A percentile compares a stretch with the other conserved stretches of the same genome.
Evolutionary conservation across 2,113 vertebrate genomes (phyloP).

Genomic region (Pseudopipra pipra): DNA sequence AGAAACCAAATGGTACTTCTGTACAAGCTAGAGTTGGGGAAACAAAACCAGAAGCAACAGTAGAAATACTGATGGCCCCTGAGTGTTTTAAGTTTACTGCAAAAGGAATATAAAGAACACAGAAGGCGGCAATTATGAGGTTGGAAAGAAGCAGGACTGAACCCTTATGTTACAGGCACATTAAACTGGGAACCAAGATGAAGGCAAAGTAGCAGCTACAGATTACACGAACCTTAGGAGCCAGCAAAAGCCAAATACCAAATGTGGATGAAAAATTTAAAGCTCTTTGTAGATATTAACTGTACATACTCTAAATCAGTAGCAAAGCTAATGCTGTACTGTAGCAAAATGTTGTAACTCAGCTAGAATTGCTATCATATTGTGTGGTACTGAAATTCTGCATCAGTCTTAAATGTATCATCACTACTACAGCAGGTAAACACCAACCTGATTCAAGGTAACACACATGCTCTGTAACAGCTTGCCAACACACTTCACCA

Average conservation of each 20-base stretch:
- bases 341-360: neutral
- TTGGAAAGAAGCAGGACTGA: neutral
- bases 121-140: neutral
- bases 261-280: neutral
- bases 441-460: slow-evolving; percentile 70
- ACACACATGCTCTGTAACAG: slow-evolving; percentile 50
- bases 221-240: neutral
- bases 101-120: neutral
- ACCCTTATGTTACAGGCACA: neutral
- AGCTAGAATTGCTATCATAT: neutral
- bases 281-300: neutral
- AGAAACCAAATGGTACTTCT: neutral
- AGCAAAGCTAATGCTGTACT: neutral
- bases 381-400: neutral
- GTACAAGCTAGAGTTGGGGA: neutral
- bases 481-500: slow-evolving; percentile 65
- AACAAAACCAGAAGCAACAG: neutral
- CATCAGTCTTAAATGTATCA: neutral
- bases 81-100: neutral
- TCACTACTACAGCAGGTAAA: neutral
- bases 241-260: neutral
- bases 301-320: neutral
- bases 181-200: neutral
- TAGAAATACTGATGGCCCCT: neutral
- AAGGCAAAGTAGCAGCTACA: neutral